phyloP scores from a whole-genome alignment of 2,797 vertebrate genomes.

The Capromys pilorides region DNA sequence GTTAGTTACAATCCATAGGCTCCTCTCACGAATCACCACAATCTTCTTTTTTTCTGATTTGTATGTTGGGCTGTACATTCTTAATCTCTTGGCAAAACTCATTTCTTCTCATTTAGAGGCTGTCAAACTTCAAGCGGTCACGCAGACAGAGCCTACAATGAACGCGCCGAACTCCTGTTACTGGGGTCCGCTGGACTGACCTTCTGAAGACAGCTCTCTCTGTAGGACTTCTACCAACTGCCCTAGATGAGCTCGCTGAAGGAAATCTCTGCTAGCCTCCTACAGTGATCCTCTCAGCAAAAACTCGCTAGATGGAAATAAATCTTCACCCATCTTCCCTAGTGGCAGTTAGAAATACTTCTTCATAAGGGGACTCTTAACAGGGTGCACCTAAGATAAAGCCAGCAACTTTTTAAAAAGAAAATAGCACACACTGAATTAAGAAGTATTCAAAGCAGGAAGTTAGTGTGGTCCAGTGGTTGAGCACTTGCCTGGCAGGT shows the following conservation, averaged over 20 bases:
- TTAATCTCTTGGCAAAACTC: neutral
- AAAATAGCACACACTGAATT: neutral
- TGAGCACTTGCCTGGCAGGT: neutral
- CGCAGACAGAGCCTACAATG: neutral
- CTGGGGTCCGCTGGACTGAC: neutral
- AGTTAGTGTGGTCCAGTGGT: neutral
- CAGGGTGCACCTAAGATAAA: neutral
- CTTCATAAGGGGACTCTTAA: neutral
- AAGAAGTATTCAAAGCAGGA: neutral
- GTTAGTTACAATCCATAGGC: neutral
- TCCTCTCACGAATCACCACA: neutral
- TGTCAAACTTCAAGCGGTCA: neutral
- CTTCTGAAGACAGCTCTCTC: neutral
- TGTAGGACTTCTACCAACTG: neutral
- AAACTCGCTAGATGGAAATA: neutral
- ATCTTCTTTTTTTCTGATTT: neutral
- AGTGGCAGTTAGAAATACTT: neutral
- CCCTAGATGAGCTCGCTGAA: neutral
- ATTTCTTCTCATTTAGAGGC: neutral
- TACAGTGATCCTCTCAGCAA: neutral
- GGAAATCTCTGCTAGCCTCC: neutral
- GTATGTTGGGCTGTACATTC: neutral
- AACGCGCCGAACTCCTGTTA: neutral
- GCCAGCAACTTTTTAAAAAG: neutral
- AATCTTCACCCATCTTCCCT: neutral